Conservation (phyloP, 2,797 vertebrate species). For the Poliocrania exsul region DNA sequence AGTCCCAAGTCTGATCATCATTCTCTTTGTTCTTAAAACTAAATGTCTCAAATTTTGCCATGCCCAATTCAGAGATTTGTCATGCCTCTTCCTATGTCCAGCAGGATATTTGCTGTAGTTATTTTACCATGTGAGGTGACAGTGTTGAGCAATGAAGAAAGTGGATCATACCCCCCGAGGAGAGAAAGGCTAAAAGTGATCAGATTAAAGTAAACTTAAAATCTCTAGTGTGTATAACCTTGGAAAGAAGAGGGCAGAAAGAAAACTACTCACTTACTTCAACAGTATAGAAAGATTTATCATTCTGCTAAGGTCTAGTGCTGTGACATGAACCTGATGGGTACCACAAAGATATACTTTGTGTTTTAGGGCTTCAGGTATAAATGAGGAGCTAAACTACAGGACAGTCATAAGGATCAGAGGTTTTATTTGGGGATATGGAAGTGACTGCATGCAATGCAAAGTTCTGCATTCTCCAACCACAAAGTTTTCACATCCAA, state of each 20-base stretch:
- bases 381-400: background rate
- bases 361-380: background rate
- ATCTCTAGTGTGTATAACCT: background rate
- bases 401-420: background rate
- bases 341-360: background rate
- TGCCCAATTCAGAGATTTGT: background rate
- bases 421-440: background rate
- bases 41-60: background rate
- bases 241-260: background rate
- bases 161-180: background rate
- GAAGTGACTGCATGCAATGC: background rate
- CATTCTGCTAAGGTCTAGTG: background rate
- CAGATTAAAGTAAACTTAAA: background rate
- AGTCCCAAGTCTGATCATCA: background rate
- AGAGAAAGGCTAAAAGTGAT: background rate
- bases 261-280: background rate
- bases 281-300: background rate
- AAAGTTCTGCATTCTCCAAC: constrained; percentile 1
- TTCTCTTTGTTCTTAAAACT: background rate
- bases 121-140: background rate
- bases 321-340: background rate
- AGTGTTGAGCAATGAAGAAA: background rate
- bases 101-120: background rate
- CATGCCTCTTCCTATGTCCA: background rate
- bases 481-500: background rate